Evolutionary conservation across 2,113 vertebrate species (phyloP).

Genomic region (Rhombomys opimus): DNA sequence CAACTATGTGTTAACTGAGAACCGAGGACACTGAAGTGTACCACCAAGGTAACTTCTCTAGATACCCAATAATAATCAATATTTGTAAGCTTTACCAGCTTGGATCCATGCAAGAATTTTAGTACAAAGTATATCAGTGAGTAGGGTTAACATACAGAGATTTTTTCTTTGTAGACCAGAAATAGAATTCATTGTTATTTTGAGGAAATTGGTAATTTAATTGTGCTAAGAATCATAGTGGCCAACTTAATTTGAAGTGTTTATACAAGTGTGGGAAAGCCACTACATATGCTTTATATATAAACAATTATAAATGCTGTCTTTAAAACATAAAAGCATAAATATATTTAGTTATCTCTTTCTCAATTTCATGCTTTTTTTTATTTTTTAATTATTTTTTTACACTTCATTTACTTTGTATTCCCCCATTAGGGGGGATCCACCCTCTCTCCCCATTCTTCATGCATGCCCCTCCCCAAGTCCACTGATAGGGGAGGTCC

Average conservation of each 20-base stretch:
- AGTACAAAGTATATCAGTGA: not conserved
- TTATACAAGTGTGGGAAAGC: not conserved
- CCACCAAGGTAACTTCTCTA: not conserved
- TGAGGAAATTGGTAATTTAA: not conserved
- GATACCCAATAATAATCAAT: not conserved
- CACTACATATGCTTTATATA: not conserved
- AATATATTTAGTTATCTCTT: not conserved
- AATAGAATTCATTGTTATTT: not conserved
- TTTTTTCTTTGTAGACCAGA: not conserved
- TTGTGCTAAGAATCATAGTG: not conserved
- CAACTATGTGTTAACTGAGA: not conserved
- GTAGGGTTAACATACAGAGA: fast-evolving
- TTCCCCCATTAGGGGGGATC: too few species aligned
- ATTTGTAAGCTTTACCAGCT: not conserved
- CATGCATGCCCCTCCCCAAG: too few species aligned
- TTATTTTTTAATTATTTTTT: too few species aligned
- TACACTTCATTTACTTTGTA: too few species aligned
- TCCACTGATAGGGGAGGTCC: too few species aligned
- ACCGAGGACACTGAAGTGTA: not conserved
- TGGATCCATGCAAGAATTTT: not conserved
- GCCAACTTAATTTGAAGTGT: not conserved
- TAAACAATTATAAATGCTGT: not conserved
- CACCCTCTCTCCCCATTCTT: too few species aligned
- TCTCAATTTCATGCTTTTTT: not conserved
- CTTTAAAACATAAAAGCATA: not conserved